Base-by-base conservation (phyloP, 1,140 invertebrate species). In the Eriocheir sinensis region DNA sequence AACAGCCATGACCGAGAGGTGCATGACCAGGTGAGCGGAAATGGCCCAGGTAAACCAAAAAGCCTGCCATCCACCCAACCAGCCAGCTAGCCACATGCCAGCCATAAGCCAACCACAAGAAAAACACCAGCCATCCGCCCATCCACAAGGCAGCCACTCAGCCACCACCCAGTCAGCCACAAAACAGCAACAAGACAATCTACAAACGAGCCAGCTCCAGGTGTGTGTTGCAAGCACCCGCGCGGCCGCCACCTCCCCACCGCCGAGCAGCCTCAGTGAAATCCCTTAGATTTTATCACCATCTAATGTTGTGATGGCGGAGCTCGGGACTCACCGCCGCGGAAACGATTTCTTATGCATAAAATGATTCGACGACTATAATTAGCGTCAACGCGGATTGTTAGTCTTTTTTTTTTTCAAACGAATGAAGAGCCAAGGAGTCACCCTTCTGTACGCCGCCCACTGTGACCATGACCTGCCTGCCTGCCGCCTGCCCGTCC, bases 251-350 rank as follows among this genome's bases (percentile, higher is more conserved):
- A n/a, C 41, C 21, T 30, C 40, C 88, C 88, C 17, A n/a, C 41
- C 21, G 8, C 40, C 88, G 38, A 89, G 38, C 40, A n/a, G 40
- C 88, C 40, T 48, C 88, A 89, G 41, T 48, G 88, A 89, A 89
- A 44, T 89, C 88, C 88, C 88, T 30, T 89, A 89, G 88, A 89
- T 89, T 89, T 89, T 89, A 89, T 89, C 41, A 44, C 88, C 1
- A 8, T 9, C 21, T 17, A 44, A 38, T 89, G 15, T 89, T 32
- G 27, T 32, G 38, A 8, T 15, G 27, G 41, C 38, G 32, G 41
- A 9, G 34, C 32, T 41, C 4, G 36, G n/a, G n/a, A 72, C n/a
- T 72, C 60, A n/a, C 60, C 60, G 6, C 27, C n/a, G 17, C 60
- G 17, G 17, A 72, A n/a, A 72, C 60, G n/a, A 2, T n/a, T 72